A percentile compares a stretch with the other conserved stretches of the same genome.
Conservation (phyloP, 2,888 invertebrate species). For the Orchesellides sinensis region DNA sequence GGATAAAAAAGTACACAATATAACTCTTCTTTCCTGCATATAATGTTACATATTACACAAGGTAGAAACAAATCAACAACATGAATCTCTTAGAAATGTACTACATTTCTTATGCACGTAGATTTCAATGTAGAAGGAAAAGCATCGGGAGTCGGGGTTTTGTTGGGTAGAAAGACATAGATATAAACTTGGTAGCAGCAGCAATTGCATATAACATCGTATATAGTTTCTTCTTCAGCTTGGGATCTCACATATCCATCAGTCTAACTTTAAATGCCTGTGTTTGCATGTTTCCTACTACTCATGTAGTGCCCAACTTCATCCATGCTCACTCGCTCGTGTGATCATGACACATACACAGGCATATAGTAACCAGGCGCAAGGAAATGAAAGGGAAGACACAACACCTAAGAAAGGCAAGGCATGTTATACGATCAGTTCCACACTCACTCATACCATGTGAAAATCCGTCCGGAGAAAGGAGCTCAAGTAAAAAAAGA, state of each 20-base stretch:
- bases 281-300: background rate
- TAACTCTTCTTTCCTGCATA: too few species aligned
- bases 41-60: too few species aligned
- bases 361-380: slow-evolving; percentile 54
- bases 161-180: too few species aligned
- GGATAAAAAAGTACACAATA: too few species aligned
- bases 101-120: too few species aligned
- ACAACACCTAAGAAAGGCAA: background rate
- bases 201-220: too few species aligned
- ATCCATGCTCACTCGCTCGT: background rate
- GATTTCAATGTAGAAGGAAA: background rate
- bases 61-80: too few species aligned
- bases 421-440: background rate
- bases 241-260: background rate
- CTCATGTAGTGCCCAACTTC: background rate
- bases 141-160: background rate
- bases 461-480: slow-evolving; percentile 37
- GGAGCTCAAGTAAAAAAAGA: background rate
- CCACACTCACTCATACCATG: background rate
- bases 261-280: background rate
- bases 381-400: slow-evolving; percentile 27
- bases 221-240: too few species aligned
- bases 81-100: too few species aligned
- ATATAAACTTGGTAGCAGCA: too few species aligned
- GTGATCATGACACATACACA: background rate